phyloP scores from a whole-genome alignment of 2,888 invertebrate genomes.

The Amblyjoppa proteus region DNA sequence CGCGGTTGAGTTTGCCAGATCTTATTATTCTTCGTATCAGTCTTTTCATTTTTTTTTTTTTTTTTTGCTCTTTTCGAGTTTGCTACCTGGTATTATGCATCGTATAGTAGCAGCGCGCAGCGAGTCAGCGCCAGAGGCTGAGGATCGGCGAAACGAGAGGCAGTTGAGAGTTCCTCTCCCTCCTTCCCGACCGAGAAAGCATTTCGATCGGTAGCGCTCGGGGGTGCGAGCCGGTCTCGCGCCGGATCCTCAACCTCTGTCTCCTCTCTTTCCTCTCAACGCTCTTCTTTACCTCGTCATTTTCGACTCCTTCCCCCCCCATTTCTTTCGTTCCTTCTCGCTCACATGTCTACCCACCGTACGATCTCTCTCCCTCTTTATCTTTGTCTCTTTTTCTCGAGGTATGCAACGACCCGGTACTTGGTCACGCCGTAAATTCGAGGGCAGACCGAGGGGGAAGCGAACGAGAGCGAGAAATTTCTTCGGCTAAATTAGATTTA shows the following conservation, averaged over 20 bases:
- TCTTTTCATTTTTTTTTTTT: slow-evolving; percentile 12
- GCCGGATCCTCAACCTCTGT: slow-evolving; percentile 15
- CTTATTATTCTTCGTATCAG: slow-evolving; percentile 58
- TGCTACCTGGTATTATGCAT: slow-evolving; percentile 65
- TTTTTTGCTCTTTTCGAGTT: slow-evolving; percentile 14
- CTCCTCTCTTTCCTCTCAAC: slow-evolving; percentile 49
- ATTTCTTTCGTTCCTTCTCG: slow-evolving; percentile 32
- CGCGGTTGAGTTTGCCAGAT: slow-evolving; percentile 62
- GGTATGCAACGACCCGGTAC: slow-evolving; percentile 61
- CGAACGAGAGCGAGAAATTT: slow-evolving; percentile 57
- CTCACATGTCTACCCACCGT: slow-evolving; percentile 25
- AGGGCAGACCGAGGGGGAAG: slow-evolving; percentile 25
- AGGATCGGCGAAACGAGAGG: slow-evolving; percentile 35
- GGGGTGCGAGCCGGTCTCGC: slow-evolving; percentile 63
- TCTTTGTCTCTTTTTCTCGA: background rate
- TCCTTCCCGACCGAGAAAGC: slow-evolving; percentile 48
- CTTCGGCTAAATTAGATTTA: slow-evolving; percentile 63
- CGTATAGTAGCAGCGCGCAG: slow-evolving; percentile 37
- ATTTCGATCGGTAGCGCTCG: slow-evolving; percentile 69
- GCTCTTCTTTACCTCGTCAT: slow-evolving; percentile 66
- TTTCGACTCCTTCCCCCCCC: slow-evolving; percentile 54
- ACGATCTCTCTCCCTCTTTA: background rate
- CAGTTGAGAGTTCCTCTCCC: slow-evolving; percentile 19
- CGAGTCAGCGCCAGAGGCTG: slow-evolving; percentile 45
- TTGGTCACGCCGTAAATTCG: slow-evolving; percentile 67